These are phyloP conservation scores for Cosmorhoe ocellata DNA, from an alignment of 2,888 invertebrate genomes.

Conservation along the genomic window DNA sequence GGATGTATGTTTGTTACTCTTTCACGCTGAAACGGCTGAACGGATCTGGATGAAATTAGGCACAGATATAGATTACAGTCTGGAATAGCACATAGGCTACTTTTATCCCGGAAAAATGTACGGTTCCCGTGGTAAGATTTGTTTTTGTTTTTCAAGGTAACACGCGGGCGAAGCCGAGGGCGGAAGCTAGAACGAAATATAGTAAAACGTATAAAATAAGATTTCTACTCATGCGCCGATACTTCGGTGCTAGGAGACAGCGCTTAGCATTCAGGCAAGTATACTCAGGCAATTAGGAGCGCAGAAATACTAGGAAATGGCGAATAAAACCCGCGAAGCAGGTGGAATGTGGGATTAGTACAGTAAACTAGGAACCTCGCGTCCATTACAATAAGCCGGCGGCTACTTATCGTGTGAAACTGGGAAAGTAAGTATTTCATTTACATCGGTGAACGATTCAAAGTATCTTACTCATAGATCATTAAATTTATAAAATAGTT, in stretches of 20 bases:
- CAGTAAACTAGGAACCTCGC: constrained; percentile 10
- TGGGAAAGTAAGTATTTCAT: background rate
- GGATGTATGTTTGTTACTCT: too few relatives aligned
- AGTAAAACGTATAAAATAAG: constrained; percentile 5
- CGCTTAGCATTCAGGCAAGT: constrained; percentile 37
- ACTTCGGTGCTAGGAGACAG: constrained; percentile 23
- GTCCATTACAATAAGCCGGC: constrained; percentile 17
- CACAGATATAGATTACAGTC: too few relatives aligned
- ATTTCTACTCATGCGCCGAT: constrained; percentile 26
- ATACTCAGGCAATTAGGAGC: constrained; percentile 42
- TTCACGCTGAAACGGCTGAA: too few relatives aligned
- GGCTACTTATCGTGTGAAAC: constrained; percentile 13
- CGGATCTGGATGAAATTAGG: too few relatives aligned
- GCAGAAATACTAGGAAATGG: constrained; percentile 42
- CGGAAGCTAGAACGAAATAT: too few relatives aligned
- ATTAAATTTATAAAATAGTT: too few relatives aligned
- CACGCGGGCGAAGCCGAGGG: too few relatives aligned
- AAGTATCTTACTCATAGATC: too few relatives aligned
- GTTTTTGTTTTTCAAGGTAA: too few relatives aligned
- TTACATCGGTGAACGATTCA: background rate
- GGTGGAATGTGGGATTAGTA: constrained; percentile 15
- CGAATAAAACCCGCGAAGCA: constrained; percentile 34
- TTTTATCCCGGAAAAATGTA: too few relatives aligned
- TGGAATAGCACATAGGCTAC: too few relatives aligned
- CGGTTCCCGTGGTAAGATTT: too few relatives aligned